A percentile compares a stretch with the other conserved stretches of the same genome.
Conservation (phyloP, 2,888 invertebrate genomes). For the Cantharis rufa region DNA sequence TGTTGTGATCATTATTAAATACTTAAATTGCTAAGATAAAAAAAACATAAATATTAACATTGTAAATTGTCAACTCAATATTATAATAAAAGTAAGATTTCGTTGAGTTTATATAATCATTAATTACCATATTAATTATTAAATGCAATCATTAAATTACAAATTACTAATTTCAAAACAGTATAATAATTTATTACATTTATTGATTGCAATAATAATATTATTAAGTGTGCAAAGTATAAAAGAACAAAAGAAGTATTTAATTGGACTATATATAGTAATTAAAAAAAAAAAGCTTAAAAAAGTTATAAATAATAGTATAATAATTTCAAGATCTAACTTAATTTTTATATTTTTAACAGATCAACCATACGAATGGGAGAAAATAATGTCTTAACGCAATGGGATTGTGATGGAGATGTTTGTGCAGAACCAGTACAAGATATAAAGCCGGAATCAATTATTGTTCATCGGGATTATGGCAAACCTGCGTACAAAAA, state of each 20-base stretch:
- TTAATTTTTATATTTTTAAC: conserved; percentile 5
- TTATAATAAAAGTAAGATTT: not conserved
- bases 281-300: no score
- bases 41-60: no score
- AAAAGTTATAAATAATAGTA: no score
- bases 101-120: not conserved
- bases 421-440: conserved; percentile 53
- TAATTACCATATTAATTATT: not conserved
- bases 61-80: no score
- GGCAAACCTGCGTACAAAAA: conserved; percentile 43
- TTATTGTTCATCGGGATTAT: conserved; percentile 46
- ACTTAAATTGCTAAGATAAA: no score
- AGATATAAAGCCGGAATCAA: conserved; percentile 46
- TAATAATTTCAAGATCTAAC: not conserved
- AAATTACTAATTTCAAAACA: not conserved
- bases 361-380: conserved; percentile 44
- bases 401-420: conserved; percentile 42
- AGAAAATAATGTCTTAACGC: conserved; percentile 38
- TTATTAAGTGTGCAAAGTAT: no score
- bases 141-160: not conserved
- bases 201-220: no score
- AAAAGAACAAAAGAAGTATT: no score
- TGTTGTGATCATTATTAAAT: no score
- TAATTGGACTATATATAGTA: no score
- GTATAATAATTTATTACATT: not conserved